Evolutionary conservation across 2,888 invertebrate species (phyloP).

Genomic region (Anaspis maculata): DNA sequence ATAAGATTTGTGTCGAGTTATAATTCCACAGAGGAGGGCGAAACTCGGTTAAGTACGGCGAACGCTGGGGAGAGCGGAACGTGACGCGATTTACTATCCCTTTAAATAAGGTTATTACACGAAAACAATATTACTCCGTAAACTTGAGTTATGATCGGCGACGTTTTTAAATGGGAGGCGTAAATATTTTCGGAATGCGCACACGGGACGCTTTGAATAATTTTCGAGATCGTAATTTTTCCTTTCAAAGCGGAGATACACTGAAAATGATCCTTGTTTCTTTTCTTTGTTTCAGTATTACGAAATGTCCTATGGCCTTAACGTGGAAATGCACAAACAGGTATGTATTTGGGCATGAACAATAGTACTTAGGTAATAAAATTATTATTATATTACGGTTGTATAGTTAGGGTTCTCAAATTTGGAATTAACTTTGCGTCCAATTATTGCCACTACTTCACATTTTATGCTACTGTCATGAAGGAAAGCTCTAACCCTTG

Average conservation of each 20-base stretch:
- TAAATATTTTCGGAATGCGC: no score
- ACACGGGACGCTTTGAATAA: no score
- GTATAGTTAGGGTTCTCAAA: no score
- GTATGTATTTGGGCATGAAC: conserved; percentile 50
- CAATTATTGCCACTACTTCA: no score
- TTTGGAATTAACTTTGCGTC: no score
- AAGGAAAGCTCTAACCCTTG: no score
- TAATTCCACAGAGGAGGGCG: conserved; percentile 25
- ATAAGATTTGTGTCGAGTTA: conserved; percentile 32
- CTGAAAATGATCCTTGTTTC: no score
- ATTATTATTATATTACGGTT: no score
- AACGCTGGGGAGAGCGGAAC: conserved; percentile 25
- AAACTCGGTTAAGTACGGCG: conserved; percentile 23
- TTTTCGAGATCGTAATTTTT: no score
- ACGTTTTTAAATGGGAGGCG: conserved; percentile 7
- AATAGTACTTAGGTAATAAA: no score
- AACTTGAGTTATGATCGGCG: conserved; percentile 20
- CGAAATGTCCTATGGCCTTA: conserved; percentile 96
- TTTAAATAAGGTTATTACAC: conserved; percentile 35
- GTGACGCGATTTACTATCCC: conserved; percentile 33
- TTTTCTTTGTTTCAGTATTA: conserved; percentile 80
- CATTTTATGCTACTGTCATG: no score
- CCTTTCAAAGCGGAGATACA: no score
- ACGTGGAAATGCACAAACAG: conserved; percentile 98
- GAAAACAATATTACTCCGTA: conserved; percentile 33